phyloP scores from a whole-genome alignment of 2,888 invertebrate genomes.

The Troides helena region DNA sequence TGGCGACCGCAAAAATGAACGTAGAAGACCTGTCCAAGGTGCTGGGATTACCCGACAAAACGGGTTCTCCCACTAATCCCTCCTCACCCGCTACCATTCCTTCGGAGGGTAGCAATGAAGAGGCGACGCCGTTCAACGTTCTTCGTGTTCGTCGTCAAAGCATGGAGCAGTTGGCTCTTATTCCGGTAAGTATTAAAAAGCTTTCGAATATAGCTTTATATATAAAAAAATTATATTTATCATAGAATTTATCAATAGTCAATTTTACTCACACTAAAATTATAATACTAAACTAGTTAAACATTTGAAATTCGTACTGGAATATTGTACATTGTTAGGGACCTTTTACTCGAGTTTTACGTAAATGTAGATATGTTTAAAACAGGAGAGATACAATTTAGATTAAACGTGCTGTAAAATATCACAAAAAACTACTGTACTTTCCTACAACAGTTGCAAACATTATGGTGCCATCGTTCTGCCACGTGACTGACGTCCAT shows the following conservation, averaged over 20 bases:
- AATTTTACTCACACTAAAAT: background rate
- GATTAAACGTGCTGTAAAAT: no score
- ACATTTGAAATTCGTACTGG: no score
- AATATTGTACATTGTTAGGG: no score
- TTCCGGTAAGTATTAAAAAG: constrained; percentile 84
- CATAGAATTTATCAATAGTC: background rate
- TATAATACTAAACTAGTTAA: no score
- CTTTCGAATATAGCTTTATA: background rate
- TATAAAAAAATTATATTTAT: background rate
- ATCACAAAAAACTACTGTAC: no score
- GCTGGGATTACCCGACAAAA: constrained; percentile 84
- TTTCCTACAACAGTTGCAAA: no score
- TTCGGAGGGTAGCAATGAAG: constrained; percentile 37
- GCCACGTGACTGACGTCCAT: no score
- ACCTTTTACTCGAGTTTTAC: no score
- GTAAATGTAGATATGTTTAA: no score
- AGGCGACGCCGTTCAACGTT: constrained; percentile 65
- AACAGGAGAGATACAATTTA: no score
- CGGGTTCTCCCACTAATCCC: constrained; percentile 50
- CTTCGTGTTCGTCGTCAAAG: constrained; percentile 90
- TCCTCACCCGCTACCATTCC: constrained; percentile 36
- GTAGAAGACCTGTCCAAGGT: constrained; percentile 92
- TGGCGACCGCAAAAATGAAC: constrained; percentile 96
- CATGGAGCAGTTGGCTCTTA: constrained; percentile 97
- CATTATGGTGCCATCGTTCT: no score